A percentile compares a stretch with the other conserved stretches of the same genome.
phyloP scores from a whole-genome alignment of 1,140 invertebrate species.

The Drosophila pachea region DNA sequence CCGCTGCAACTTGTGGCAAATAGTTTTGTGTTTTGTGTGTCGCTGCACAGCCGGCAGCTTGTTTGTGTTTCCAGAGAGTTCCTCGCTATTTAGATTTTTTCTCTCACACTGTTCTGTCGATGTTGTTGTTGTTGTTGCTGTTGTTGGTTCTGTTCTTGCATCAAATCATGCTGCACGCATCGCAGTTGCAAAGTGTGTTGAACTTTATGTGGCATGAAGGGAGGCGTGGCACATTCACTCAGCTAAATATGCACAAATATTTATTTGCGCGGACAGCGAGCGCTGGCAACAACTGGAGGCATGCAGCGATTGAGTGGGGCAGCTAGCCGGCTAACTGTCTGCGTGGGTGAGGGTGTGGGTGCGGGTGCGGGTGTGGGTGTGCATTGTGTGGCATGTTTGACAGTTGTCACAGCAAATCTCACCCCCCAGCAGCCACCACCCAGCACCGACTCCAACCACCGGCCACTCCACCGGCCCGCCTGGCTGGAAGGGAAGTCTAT shows the following conservation, averaged over 20 bases:
- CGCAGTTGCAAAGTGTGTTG: slow-evolving; percentile 67
- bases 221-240: slow-evolving; percentile 1
- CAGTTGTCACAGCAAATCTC: slow-evolving; percentile 64
- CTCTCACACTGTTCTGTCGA: background rate
- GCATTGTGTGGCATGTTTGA: slow-evolving; percentile 50
- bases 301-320: background rate
- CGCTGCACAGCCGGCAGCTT: slow-evolving; percentile 56
- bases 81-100: slow-evolving; percentile 18
- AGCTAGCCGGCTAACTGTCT: background rate
- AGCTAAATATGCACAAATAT: slow-evolving; percentile 76
- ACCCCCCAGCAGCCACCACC: background rate
- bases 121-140: slow-evolving; percentile 22
- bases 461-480: too few species aligned
- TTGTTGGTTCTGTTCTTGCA: slow-evolving; percentile 26
- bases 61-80: slow-evolving; percentile 55
- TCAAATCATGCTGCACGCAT: slow-evolving; percentile 64
- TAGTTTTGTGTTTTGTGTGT: slow-evolving; percentile 65
- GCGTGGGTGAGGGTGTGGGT: too few species aligned
- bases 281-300: background rate
- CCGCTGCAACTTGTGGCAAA: slow-evolving; percentile 68
- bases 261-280: slow-evolving; percentile 54
- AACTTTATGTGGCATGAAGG: slow-evolving; percentile 53
- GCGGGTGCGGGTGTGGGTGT: too few species aligned
- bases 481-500: slow-evolving; percentile 45
- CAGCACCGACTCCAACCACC: too few species aligned